A percentile compares a stretch with the other conserved stretches of the same genome.
Conservation (phyloP, 1,140 invertebrate species). For the Fopius arisanus region DNA sequence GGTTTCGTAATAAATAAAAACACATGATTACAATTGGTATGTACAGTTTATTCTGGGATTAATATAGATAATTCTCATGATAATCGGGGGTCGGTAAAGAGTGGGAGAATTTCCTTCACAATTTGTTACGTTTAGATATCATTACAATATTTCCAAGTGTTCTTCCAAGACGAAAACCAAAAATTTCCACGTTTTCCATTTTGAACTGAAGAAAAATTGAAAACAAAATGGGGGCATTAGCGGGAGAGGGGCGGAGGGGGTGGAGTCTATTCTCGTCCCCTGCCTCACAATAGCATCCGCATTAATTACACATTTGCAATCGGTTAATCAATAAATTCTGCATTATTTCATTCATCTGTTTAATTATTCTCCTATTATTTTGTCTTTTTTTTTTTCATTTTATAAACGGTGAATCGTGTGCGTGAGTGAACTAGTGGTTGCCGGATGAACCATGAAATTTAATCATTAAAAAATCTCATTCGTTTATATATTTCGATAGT, state of each 20-base stretch:
- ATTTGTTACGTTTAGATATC: conserved; percentile 23
- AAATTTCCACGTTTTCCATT: conserved; percentile 10
- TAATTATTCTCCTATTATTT: conserved; percentile 4
- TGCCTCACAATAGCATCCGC: conserved; percentile 53
- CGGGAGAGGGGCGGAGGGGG: not conserved
- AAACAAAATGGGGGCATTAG: conserved; percentile 5
- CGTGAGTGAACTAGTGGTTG: conserved; percentile 66
- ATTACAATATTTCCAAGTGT: conserved; percentile 6
- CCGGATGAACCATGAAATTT: conserved; percentile 34
- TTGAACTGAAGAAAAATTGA: conserved; percentile 10
- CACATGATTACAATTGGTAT: conserved; percentile 59
- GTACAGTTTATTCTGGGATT: conserved; percentile 63
- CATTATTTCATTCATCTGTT: conserved; percentile 5
- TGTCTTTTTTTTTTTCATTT: conserved; percentile 18
- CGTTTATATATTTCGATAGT: conserved; percentile 26
- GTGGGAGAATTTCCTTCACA: conserved; percentile 45
- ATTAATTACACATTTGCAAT: conserved; percentile 32
- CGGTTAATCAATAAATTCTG: conserved; percentile 45
- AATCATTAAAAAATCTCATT: not conserved
- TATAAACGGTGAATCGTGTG: conserved; percentile 62
- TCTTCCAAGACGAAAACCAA: not conserved
- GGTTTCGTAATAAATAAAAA: conserved; percentile 24
- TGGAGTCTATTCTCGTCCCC: conserved; percentile 57
- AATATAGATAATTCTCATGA: conserved; percentile 60
- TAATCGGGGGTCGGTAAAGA: conserved; percentile 57